A percentile compares a stretch with the other conserved stretches of the same genome.
phyloP scores from a whole-genome alignment of 2,888 invertebrate genomes.

The Didymodactylos carnosus region DNA sequence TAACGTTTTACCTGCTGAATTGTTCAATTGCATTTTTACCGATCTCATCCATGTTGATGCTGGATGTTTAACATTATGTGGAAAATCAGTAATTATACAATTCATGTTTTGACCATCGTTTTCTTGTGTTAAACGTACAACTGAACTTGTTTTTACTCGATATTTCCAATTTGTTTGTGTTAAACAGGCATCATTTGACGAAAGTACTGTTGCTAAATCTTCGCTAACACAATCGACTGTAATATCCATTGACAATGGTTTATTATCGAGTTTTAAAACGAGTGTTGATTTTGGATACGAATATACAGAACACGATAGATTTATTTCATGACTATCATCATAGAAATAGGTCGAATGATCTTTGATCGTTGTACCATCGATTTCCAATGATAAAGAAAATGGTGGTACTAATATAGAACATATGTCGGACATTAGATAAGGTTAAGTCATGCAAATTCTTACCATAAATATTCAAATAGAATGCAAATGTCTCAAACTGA shows the following conservation, averaged over 20 bases:
- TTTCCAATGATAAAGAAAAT: not conserved
- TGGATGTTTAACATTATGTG: too few species aligned
- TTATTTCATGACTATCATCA: not conserved
- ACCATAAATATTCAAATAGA: not conserved
- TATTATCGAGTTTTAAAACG: not conserved
- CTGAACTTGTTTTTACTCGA: not conserved
- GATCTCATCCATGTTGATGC: not conserved
- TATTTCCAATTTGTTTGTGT: not conserved
- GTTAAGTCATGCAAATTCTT: not conserved
- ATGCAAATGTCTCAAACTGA: not conserved
- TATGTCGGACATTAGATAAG: too few species aligned
- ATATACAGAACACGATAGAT: not conserved
- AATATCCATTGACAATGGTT: not conserved
- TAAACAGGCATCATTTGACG: not conserved
- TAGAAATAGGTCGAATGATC: not conserved
- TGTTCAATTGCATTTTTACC: not conserved
- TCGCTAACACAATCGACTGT: not conserved
- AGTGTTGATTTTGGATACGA: not conserved
- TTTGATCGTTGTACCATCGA: not conserved
- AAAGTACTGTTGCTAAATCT: not conserved
- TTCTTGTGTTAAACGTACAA: not conserved
- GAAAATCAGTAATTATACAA: not conserved
- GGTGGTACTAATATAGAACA: not conserved
- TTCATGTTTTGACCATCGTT: not conserved
- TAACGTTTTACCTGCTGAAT: too few species aligned